Percentiles rank a stretch among this genome's conserved stretches.
Conservation (phyloP, 1,140 invertebrate species). For the Lepidurus couesii region DNA sequence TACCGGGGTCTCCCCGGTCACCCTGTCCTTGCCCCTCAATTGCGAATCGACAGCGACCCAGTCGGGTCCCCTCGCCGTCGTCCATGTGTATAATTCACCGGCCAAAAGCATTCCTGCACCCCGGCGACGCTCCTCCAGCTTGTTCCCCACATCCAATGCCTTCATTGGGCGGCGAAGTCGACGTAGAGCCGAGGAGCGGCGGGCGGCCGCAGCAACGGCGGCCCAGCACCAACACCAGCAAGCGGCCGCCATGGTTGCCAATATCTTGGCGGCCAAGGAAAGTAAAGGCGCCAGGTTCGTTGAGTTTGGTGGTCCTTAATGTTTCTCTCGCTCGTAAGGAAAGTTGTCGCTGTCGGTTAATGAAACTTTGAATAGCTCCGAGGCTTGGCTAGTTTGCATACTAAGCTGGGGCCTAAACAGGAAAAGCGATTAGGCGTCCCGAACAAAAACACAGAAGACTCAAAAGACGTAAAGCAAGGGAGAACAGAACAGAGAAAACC, state of each 20-base stretch:
- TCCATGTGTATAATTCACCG: conserved; percentile 28
- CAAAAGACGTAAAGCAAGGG: not conserved
- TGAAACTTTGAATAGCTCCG: not conserved
- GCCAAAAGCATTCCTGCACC: conserved; percentile 28
- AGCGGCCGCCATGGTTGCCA: not conserved
- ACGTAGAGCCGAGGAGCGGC: conserved; percentile 34
- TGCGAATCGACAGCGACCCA: not conserved
- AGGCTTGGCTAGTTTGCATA: not conserved
- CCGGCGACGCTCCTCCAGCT: conserved; percentile 32
- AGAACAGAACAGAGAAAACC: not conserved
- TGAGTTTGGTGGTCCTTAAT: not conserved
- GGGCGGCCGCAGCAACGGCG: not conserved
- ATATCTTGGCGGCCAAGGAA: not conserved
- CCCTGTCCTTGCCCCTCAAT: not conserved
- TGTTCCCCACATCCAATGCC: conserved; percentile 36
- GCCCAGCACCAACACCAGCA: not conserved
- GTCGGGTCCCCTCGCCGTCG: not conserved
- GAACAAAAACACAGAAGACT: not conserved
- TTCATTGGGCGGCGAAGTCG: conserved; percentile 36
- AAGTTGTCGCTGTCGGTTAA: not conserved
- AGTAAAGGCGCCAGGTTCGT: not conserved
- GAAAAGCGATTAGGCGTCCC: not conserved
- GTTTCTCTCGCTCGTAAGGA: not conserved
- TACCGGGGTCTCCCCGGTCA: not conserved
- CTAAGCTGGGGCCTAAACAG: not conserved